phyloP scores from a whole-genome alignment of 2,113 vertebrate genomes.

The Entelurus aequoreus region DNA sequence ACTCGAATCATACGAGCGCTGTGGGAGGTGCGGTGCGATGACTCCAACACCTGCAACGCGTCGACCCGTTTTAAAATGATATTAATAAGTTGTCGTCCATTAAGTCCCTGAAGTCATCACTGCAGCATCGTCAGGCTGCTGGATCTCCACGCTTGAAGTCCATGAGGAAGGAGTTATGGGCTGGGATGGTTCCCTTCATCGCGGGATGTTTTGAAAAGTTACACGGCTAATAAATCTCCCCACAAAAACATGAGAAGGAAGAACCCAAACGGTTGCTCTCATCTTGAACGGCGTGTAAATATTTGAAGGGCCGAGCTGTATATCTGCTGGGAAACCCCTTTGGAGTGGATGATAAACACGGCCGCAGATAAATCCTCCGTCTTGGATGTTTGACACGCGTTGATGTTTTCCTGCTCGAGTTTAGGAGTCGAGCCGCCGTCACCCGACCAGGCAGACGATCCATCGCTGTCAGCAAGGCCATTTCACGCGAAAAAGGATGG shows the following conservation, averaged over 20 bases:
- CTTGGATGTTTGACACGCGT: too few species aligned
- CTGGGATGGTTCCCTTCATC: conserved; percentile 20
- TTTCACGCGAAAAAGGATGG: neutral
- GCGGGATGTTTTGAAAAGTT: conserved; percentile 47
- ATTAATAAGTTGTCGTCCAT: too few species aligned
- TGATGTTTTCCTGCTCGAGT: too few species aligned
- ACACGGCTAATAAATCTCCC: conserved; percentile 36
- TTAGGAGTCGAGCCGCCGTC: too few species aligned
- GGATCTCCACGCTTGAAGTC: conserved; percentile 5
- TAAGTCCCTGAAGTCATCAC: too few species aligned
- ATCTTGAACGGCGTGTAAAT: conserved; percentile 49
- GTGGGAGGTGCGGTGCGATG: conserved; percentile 41
- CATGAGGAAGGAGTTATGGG: conserved; percentile 33
- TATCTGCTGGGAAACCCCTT: too few species aligned
- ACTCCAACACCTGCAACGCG: conserved; percentile 9
- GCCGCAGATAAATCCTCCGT: too few species aligned
- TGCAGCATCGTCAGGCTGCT: neutral
- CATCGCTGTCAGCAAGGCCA: neutral
- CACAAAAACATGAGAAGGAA: conserved; percentile 32
- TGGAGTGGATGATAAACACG: too few species aligned
- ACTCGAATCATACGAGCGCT: conserved; percentile 46
- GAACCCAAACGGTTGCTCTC: conserved; percentile 43
- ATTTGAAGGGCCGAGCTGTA: conserved; percentile 23
- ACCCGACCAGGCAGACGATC: too few species aligned
- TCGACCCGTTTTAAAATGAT: too few species aligned